Percentiles rank a stretch among this genome's conserved stretches.
Conservation (phyloP, 1,140 invertebrate genomes). For the Cherax destructor region DNA sequence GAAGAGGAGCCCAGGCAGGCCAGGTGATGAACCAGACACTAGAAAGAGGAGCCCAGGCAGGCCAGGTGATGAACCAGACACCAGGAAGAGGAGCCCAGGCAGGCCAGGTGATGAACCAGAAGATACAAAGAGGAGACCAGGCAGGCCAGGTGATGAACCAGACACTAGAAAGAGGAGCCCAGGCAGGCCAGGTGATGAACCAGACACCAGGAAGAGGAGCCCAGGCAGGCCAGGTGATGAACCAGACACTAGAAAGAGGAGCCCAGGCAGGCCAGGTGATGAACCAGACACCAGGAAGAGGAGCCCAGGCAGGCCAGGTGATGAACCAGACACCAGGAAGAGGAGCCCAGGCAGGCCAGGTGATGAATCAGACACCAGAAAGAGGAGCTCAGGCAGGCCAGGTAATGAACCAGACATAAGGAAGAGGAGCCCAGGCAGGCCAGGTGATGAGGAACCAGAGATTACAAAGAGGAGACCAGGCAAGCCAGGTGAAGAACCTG, state of each 20-base stretch:
- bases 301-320: not conserved
- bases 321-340: not conserved
- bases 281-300: not conserved
- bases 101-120: constrained; percentile 25
- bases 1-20: not conserved
- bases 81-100: not conserved
- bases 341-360: constrained; percentile 3
- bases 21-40: not conserved
- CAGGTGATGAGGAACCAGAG: not conserved
- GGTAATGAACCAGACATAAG: not conserved
- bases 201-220: not conserved
- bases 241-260: not conserved
- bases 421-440: not conserved
- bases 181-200: not conserved
- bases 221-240: constrained; percentile 9
- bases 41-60: not conserved
- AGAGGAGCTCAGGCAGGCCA: constrained; percentile 9
- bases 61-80: not conserved
- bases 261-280: not conserved
- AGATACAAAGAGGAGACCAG: not conserved
- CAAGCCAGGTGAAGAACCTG: not conserved
- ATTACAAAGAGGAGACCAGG: not conserved
- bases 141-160: constrained; percentile 18
- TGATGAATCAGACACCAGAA: not conserved
- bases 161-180: not conserved